Base-by-base conservation (phyloP, 2,888 invertebrate species). In the Lamproptera curius region DNA sequence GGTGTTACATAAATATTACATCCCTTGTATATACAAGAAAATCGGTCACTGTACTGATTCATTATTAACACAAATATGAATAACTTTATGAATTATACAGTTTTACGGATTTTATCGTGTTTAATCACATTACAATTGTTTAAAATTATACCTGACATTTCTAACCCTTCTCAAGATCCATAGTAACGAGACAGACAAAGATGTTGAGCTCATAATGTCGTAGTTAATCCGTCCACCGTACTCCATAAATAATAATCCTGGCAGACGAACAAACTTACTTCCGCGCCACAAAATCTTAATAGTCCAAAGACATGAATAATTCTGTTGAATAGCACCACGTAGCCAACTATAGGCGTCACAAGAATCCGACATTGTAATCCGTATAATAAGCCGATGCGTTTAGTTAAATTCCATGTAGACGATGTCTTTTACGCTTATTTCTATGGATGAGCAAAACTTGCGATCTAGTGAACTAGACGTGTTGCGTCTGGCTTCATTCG, bases 381-480 rank as follows among this genome's bases (percentile, higher is more conserved):
- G 43, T 11, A 13, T 39, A 33, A 37, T 20, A 42, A n/a, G 31
- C 31, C 11, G 31, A 9, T n/a, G 31, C 10, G 16, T 35, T 35
- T 34, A 43, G 34, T 40, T 3, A 49, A 40, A 39, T 35, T 43
- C 43, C 31, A 14, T 20, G 34, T 34, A 11, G 2, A 26, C 13
- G 16, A 4, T 48, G 31, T 48, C 39, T 46, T 48, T 48, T 43
- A 26, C 33, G 14, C 34, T 39, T 49, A 36, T 49, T 49, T 49
- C 35, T 44, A 31, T 31, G n/a, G 40, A 49, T 49, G 44, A 40
- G 49, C 36, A 44, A 40, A 49, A 44, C 44, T 43, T 43, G 39
- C 38, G 46, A 53, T 53, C 48, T 51, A 51, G 48, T 45, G 26
- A 10, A 48, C 37, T 14, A 39, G 47, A 49, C 50, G 40, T 47